phyloP scores from a whole-genome alignment of 2,113 vertebrate genomes.

The Gnathonemus longibarbis region DNA sequence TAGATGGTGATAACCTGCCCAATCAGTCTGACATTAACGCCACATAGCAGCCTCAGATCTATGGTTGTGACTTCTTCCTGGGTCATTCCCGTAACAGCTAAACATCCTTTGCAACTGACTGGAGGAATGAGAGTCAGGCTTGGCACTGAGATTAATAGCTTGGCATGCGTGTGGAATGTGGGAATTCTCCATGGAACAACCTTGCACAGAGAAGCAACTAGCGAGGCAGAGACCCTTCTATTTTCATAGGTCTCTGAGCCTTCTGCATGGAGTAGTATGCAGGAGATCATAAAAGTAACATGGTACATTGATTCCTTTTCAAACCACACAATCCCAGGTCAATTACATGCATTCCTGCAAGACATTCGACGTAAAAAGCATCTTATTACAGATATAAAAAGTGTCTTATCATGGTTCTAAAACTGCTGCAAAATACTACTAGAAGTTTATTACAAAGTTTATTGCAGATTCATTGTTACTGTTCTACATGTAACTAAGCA shows the following conservation, averaged over 20 bases:
- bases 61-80: background rate
- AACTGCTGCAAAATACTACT: background rate
- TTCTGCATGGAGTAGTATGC: background rate
- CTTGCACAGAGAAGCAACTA: background rate
- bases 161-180: background rate
- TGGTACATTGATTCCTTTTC: background rate
- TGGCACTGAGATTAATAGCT: background rate
- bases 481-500: background rate
- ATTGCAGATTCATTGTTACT: background rate
- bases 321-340: background rate
- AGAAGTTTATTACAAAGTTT: background rate
- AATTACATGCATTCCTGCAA: background rate
- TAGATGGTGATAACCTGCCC: background rate
- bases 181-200: background rate
- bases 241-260: background rate
- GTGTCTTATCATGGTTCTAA: background rate
- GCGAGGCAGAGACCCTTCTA: background rate
- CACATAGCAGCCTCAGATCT: background rate
- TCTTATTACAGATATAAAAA: background rate
- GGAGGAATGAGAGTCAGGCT: background rate
- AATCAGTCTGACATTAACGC: constrained; percentile 9
- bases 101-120: background rate
- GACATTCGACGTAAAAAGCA: too few species aligned
- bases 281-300: background rate
- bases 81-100: background rate